Conservation (phyloP, 2,113 vertebrate species). For the Psophia crepitans region DNA sequence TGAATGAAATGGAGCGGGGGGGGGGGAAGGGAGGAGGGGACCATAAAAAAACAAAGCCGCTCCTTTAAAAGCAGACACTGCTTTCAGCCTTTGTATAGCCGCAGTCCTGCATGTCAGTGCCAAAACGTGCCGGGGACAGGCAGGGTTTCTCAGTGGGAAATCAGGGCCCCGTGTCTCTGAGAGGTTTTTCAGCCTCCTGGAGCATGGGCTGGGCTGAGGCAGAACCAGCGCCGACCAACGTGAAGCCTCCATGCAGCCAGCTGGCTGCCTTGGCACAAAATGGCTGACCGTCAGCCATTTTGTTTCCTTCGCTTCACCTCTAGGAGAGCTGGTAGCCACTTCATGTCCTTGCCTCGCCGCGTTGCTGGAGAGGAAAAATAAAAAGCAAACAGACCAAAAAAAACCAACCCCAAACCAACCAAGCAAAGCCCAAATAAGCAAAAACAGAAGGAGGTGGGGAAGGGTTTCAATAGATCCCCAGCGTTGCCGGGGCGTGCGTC, state of each 20-base stretch:
- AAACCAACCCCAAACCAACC: too few species aligned
- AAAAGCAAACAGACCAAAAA: not conserved
- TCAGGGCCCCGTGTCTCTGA: not conserved
- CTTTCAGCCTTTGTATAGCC: conserved; percentile 52
- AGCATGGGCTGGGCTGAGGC: not conserved
- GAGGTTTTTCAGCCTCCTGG: not conserved
- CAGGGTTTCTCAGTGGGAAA: not conserved
- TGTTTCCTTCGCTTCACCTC: not conserved
- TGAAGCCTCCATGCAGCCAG: not conserved
- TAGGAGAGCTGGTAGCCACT: not conserved
- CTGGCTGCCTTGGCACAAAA: conserved; percentile 30
- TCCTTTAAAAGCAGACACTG: conserved; percentile 40
- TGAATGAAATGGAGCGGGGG: conserved; percentile 31
- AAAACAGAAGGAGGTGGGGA: not conserved
- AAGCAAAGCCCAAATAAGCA: fast-evolving
- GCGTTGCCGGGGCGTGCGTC: fast-evolving
- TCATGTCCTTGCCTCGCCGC: fast-evolving
- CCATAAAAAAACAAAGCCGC: conserved; percentile 38
- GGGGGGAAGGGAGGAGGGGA: conserved; percentile 7
- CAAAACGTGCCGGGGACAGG: not conserved
- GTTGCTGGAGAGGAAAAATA: not conserved
- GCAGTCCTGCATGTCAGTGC: not conserved
- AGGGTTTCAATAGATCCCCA: not conserved
- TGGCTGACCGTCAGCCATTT: conserved; percentile 67
- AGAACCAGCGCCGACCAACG: not conserved